These are phyloP conservation scores for Myripristis murdjan DNA, from an alignment of 2,797 vertebrate genomes.

Conservation along the genomic window DNA sequence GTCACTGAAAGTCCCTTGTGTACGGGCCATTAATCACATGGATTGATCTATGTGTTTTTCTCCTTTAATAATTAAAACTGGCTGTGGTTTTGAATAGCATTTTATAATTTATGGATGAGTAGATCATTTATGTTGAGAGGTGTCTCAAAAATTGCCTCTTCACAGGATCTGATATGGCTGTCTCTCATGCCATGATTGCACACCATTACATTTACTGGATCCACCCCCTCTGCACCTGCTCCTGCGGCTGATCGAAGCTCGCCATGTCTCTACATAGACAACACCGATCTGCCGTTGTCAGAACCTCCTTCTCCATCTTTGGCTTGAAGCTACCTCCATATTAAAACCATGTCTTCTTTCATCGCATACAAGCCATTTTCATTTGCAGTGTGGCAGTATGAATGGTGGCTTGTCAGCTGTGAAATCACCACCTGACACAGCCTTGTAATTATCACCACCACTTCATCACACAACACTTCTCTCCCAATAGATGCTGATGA, in stretches of 20 bases:
- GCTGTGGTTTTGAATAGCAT: too few species aligned
- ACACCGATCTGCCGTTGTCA: too few species aligned
- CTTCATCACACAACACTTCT: conserved; percentile 13
- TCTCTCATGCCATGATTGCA: too few species aligned
- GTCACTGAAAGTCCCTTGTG: background rate
- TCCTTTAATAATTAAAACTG: background rate
- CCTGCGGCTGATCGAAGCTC: too few species aligned
- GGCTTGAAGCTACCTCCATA: conserved; percentile 5
- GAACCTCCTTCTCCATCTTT: background rate
- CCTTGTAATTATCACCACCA: conserved; percentile 43
- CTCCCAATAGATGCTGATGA: conserved; percentile 16
- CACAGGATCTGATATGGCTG: too few species aligned
- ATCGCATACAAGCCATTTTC: conserved; percentile 4
- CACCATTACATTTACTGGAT: too few species aligned
- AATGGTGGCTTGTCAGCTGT: background rate
- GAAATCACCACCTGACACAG: conserved; percentile 9
- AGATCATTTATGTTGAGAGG: too few species aligned
- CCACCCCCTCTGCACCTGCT: too few species aligned
- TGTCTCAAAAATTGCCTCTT: too few species aligned
- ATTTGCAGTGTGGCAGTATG: conserved; percentile 7
- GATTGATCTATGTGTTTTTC: conserved; percentile 5
- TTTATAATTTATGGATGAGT: too few species aligned
- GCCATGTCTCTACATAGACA: too few species aligned
- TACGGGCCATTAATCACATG: background rate
- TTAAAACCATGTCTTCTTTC: too few species aligned